Evolutionary conservation across 1,140 invertebrate species (phyloP), one percentile per base, ranked within the genome.

Genomic region (Drosophila bipectinata): DNA sequence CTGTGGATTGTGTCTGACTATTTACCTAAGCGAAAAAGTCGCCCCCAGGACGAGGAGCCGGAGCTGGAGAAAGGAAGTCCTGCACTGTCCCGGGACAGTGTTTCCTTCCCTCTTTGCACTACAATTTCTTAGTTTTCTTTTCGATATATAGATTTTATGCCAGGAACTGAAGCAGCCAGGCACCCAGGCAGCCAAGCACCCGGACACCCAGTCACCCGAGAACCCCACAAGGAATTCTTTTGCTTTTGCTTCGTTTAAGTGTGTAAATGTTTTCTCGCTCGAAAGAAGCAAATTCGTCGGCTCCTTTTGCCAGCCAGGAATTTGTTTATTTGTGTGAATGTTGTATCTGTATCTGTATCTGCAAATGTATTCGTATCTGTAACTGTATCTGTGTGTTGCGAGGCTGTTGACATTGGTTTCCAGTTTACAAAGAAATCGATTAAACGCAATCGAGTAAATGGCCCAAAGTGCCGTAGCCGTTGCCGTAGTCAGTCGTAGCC

Each of bases 331-430:
- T 73, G 55, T 57, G 55, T 56, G 32, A 32, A 30, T 57, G 34
- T 34, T 10, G 45, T 72, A 30, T 74, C 37, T 18, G n/a, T 44
- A 44, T 14, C 30, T 56, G 67, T 57, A 32, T 62, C 9, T 39
- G 32, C 48, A 39, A 54, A 30, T 49, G 44, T 34, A 44, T 41
- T 14, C 37, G 52, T 71, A 32, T 62, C 56, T 53, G 56, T 60
- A 49, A 24, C 21, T 56, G 59, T 58, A 24, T 57, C 7, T 53
- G 52, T 57, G 44, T 52, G 41, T 57, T 55, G 60, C 56, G 67
- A 79, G 76, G 76, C 76, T 78, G 76, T 78, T 78, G 76, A 78
- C 76, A 78, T 78, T 78, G 76, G 76, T 78, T 78, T 78, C 75
- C 44, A 78, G 68, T 78, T 78, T 78, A 72, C 75, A 78, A 78